These are phyloP conservation scores for Brachylomia viminalis DNA, from an alignment of 2,888 invertebrate genomes.

Conservation along the genomic window DNA sequence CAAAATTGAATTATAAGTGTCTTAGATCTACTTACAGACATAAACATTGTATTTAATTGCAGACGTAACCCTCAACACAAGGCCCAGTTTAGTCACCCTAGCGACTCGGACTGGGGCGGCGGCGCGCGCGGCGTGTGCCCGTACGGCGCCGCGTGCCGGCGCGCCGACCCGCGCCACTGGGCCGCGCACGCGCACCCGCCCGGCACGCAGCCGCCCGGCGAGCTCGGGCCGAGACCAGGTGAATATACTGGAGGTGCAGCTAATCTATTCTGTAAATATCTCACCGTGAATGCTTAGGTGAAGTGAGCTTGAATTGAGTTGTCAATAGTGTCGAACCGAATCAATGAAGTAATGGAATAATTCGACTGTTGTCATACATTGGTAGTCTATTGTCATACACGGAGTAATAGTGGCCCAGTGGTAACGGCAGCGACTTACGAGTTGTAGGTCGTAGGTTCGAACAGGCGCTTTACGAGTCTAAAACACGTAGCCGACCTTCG, in stretches of 20 bases:
- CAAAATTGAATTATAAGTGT: background rate
- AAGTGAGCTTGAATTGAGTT: constrained; percentile 5
- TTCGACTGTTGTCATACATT: no score
- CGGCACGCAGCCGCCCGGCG: constrained; percentile 67
- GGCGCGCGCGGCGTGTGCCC: constrained; percentile 89
- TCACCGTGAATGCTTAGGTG: background rate
- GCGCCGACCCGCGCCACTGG: constrained; percentile 91
- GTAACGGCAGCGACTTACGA: no score
- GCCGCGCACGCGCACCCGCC: constrained; percentile 88
- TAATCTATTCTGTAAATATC: background rate
- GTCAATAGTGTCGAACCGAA: background rate
- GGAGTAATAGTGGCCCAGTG: no score
- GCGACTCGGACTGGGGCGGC: constrained; percentile 90
- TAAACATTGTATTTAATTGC: constrained; percentile 53
- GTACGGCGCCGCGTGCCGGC: constrained; percentile 90
- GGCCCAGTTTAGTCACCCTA: constrained; percentile 91
- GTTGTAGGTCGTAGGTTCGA: no score
- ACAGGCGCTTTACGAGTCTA: no score
- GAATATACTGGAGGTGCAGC: background rate
- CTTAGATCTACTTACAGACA: background rate
- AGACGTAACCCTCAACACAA: constrained; percentile 92
- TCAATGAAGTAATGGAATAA: no score
- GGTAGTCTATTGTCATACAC: no score
- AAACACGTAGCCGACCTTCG: no score
- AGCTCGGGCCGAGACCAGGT: constrained; percentile 56